Evolutionary conservation across 2,888 invertebrate genomes (phyloP).

Genomic region (Leucania comma): DNA sequence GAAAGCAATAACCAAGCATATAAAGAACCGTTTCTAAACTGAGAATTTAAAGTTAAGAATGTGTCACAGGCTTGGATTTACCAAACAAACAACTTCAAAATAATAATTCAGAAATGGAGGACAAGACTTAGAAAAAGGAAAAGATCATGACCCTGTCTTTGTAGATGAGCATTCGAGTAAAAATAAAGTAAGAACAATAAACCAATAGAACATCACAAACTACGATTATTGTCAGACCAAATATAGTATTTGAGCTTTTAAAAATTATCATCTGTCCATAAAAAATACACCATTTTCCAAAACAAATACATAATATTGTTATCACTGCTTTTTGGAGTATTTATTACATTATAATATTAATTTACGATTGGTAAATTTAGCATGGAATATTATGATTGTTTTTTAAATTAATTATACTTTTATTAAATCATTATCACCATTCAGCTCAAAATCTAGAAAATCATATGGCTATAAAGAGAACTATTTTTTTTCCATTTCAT

Average conservation of each 20-base stretch:
- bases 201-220: too few relatives aligned
- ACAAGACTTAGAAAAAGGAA: neutral
- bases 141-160: slow-evolving; percentile 1
- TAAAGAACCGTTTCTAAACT: neutral
- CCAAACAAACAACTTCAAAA: neutral
- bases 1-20: neutral
- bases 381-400: slow-evolving; percentile 18
- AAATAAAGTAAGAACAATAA: slow-evolving; percentile 7
- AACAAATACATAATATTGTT: slow-evolving; percentile 43
- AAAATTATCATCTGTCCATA: neutral
- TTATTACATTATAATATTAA: slow-evolving; percentile 51
- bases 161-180: too few relatives aligned
- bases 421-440: neutral
- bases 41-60: neutral
- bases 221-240: neutral
- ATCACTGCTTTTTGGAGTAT: slow-evolving; percentile 57
- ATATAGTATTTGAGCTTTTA: slow-evolving; percentile 1
- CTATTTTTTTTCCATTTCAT: neutral
- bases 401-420: neutral
- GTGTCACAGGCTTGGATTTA: neutral
- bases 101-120: neutral
- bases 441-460: neutral
- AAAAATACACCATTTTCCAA: slow-evolving; percentile 55
- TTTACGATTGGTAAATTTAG: slow-evolving; percentile 52
- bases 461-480: neutral